Percentiles rank a stretch among this genome's conserved stretches.
These are phyloP conservation scores for Autographa gamma DNA, from an alignment of 2,888 invertebrate species.

Conservation along the genomic window DNA sequence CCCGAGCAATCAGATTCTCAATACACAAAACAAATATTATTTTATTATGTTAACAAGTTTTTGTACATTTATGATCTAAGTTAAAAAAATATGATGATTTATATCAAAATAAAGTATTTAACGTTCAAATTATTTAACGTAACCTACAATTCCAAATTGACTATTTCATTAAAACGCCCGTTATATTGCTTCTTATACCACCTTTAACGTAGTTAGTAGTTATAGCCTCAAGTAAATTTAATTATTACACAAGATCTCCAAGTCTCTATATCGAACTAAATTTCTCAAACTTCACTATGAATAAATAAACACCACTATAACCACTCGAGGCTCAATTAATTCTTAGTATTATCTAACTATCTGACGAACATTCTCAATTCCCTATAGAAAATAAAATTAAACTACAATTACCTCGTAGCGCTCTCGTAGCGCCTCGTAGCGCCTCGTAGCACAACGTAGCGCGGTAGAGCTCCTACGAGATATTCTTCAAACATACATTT, in stretches of 20 bases:
- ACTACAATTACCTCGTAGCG: slow-evolving; percentile 58
- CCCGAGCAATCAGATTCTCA: too few species aligned
- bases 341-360: slow-evolving; percentile 27
- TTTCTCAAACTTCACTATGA: slow-evolving; percentile 18
- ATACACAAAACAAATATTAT: too few species aligned
- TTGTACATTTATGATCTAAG: too few species aligned
- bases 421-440: slow-evolving; percentile 54
- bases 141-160: neutral
- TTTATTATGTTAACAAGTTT: too few species aligned
- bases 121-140: too few species aligned
- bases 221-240: neutral
- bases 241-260: neutral
- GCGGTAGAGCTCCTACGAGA: slow-evolving; percentile 53
- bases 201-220: neutral
- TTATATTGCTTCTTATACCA: neutral
- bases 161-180: neutral
- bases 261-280: slow-evolving; percentile 3
- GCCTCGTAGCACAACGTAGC: slow-evolving; percentile 51
- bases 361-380: slow-evolving; percentile 21
- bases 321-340: slow-evolving; percentile 28
- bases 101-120: too few species aligned
- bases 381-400: slow-evolving; percentile 54
- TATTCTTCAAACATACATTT: slow-evolving; percentile 58
- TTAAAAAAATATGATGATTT: too few species aligned
- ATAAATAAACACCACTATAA: slow-evolving; percentile 25